Evolutionary conservation across 2,888 invertebrate species (phyloP), one percentile per base, ranked within the genome.

Genomic region (Meteorus colon): DNA sequence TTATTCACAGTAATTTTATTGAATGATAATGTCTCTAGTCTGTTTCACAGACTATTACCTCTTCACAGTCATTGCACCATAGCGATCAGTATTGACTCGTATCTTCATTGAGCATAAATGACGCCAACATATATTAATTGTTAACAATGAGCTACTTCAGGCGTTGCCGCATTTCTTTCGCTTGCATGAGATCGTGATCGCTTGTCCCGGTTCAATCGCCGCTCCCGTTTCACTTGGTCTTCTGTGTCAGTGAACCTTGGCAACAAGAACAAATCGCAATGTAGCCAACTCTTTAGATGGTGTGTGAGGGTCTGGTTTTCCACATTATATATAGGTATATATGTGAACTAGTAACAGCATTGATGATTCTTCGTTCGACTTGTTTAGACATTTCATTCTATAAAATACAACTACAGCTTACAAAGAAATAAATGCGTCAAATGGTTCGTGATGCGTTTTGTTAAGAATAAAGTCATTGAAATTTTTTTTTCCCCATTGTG

Each of bases 211-310:
- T 77, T 74, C 60, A 74, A 66, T 74, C 60, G 59, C 31, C 68
- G 55, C 48, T 73, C 72, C 59, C 73, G 74, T 69, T 63, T 62
- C 66, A 55, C 75, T n/a, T 51, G 76, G 77, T 77, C 75, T 77
- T 81, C 77, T 78, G 78, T 81, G 81, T 81, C 79, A 79, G 79
- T 81, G 81, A 80, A 81, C 81, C 77, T 81, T 78, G 59, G 72
- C 77, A 78, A 77, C 69, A 75, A 78, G 78, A 80, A 76, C 78
- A 80, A 80, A 77, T 66, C 60, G 77, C 76, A 73, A 78, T 75
- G 55, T 19, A 78, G 75, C 41, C 76, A 59, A 71, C 75, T 63
- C 66, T 74, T 48, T 73, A 72, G 75, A 75, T 65, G 59, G 67
- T 31, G 55, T 41, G 59, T 29, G 62, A 75, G 74, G 73, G 70